Base-by-base conservation (phyloP, 2,797 vertebrate species). In the Anguilla obscura region DNA sequence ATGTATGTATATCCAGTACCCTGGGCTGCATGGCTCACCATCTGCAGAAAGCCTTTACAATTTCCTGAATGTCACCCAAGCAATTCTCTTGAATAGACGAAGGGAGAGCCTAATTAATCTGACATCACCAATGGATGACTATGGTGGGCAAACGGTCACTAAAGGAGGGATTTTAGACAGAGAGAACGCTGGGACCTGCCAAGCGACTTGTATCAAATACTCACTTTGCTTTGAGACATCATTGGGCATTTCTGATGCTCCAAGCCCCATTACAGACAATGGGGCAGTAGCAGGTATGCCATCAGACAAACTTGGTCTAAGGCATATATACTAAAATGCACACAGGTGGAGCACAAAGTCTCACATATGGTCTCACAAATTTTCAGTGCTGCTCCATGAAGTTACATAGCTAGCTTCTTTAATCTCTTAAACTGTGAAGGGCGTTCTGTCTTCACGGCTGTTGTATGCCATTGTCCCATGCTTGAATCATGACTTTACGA, bases 91-190 rank as follows among this genome's bases (percentile, higher is more conserved):
- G 90, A 92, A 94, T 88, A 92, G 93, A 90, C 92, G 92, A 93
- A 87, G 90, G 93, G 93, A 92, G 93, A 93, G 94, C 93, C 94
- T 95, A 94, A 95, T 95, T 95, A 86, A 93, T 91, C 92, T 95
- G 94, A 95, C 94, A 95, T 90, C 91, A 91, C 92, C 91, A 90
- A 91, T 94, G 91, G 90, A 87, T 88, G 91, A 89, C 94, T 94
- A 93, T 88, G 89, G 91, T 84, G 90, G 92, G 93, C 94, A 94
- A 94, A 92, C 91, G 94, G 94, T 94, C 95, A 96, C 96, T 95
- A 93, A 94, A 90, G 91, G 90, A 91, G 92, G 94, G 94, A 93
- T 92, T 92, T 90, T 89, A 88, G 90, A 94, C 88, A 48, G 76
- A 30, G 79, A 88, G 89, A 7, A 85, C 90, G 91, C 91, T 89